Conservation (phyloP, 2,888 invertebrate genomes). For the Amphipoea oculea region DNA sequence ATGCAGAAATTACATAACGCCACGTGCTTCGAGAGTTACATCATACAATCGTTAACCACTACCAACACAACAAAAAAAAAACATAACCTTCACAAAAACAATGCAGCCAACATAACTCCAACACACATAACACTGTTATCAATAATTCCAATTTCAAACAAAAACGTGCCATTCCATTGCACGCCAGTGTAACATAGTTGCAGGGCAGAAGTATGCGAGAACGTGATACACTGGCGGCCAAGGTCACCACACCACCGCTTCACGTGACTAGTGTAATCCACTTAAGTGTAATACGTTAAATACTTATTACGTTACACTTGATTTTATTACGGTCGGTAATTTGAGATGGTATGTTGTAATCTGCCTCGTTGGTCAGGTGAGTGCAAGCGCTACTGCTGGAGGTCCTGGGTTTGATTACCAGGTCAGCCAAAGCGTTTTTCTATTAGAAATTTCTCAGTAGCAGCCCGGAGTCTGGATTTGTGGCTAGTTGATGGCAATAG, state of each 20-base stretch:
- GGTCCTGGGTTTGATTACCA: too few species aligned
- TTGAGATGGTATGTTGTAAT: slow-evolving; percentile 42
- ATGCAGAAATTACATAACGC: neutral
- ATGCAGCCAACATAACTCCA: slow-evolving; percentile 12
- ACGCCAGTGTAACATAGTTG: slow-evolving; percentile 55
- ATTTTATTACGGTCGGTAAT: slow-evolving; percentile 31
- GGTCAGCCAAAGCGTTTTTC: too few species aligned
- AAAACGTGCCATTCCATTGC: slow-evolving; percentile 57
- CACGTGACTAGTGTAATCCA: slow-evolving; percentile 67
- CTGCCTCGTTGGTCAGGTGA: too few species aligned
- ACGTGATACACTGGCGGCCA: slow-evolving; percentile 67
- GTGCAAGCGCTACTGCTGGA: too few species aligned
- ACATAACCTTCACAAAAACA: slow-evolving; percentile 11
- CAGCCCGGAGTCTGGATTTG: too few species aligned
- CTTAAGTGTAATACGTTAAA: slow-evolving; percentile 56
- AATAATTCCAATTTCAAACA: slow-evolving; percentile 47
- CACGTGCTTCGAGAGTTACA: neutral
- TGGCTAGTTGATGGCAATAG: too few species aligned
- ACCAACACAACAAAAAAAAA: slow-evolving; percentile 17
- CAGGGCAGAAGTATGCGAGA: slow-evolving; percentile 50
- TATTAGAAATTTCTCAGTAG: too few species aligned
- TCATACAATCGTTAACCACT: slow-evolving; percentile 1
- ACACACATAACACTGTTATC: slow-evolving; percentile 50
- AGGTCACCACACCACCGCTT: slow-evolving; percentile 59
- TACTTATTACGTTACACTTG: slow-evolving; percentile 37